Evolutionary conservation across 2,797 vertebrate genomes (phyloP), one percentile per base, ranked within the genome.

Genomic region (Eptatretus atami): DNA sequence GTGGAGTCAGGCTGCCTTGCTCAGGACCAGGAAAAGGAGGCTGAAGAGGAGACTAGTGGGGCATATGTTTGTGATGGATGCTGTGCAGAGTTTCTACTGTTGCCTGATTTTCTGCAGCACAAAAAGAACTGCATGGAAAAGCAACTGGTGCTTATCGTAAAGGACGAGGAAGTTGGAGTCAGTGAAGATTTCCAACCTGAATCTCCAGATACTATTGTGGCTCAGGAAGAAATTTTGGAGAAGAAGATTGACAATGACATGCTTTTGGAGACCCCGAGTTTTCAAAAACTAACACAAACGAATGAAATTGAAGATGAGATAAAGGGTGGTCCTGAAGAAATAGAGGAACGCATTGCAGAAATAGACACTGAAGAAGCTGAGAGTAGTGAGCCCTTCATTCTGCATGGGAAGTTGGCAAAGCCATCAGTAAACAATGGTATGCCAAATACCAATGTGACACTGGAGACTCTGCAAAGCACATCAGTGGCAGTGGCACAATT

Each of bases 81-180:
- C 75, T 99, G 92, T 1, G 92, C 86, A 0, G 90, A 98, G 72
- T 99, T 98, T 79, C 96, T 99, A 78, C 86, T 86, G 78, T 94
- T 88, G 88, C 77, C 82, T 0, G 90, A 95, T 76, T 86, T 99
- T 74, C 78, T 90, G 71, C 83, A 82, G 75, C 92, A 99, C 78
- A 82, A 86, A 75, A 81, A 78, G 67, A 81, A 69, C 74, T 99
- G 92, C 75, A 83, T 86, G 66, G 86, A 94, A 74, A 85, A 84
- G 74, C 83, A 88, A 1, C 77, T 81, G 66, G 92, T 99, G 76
- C 75, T 99, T 68, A 98, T 99, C 60, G 83, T 98, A 66, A 81
- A 78, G 1, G 90, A 96, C 68, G 86, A 93, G 81, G 83, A 83
- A 73, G 76, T 78, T 63, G 78, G 63, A 73, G 80, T 1, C 66